Evolutionary conservation across 1,140 invertebrate species (phyloP).

Genomic region (Tribolium madens): DNA sequence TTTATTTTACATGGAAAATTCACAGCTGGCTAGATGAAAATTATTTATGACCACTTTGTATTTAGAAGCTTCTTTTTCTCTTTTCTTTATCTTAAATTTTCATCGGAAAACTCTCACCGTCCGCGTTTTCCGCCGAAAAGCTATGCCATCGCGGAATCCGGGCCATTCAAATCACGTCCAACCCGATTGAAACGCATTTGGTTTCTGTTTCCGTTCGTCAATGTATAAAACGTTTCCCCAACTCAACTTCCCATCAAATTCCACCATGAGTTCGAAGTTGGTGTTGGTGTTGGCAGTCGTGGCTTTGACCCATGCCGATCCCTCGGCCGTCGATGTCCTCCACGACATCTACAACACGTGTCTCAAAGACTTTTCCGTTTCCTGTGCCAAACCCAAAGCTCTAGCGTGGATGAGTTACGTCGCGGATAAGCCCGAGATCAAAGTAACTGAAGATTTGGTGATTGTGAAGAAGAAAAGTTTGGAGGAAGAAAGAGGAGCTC

Average conservation of each 20-base stretch:
- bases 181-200: slow-evolving; percentile 60
- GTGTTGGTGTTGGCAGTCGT: slow-evolving; percentile 47
- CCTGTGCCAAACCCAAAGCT: slow-evolving; percentile 82
- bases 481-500: slow-evolving; percentile 60
- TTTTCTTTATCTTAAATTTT: background rate
- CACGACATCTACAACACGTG: slow-evolving; percentile 75
- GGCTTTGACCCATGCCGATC: slow-evolving; percentile 49
- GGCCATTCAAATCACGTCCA: slow-evolving; percentile 62
- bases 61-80: no score
- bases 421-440: slow-evolving; percentile 75
- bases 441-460: slow-evolving; percentile 78
- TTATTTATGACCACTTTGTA: no score
- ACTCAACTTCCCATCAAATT: slow-evolving; percentile 48
- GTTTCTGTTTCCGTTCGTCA: slow-evolving; percentile 64
- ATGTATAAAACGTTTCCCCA: slow-evolving; percentile 58
- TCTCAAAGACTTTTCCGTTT: slow-evolving; percentile 72
- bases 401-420: slow-evolving; percentile 78
- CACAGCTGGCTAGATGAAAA: no score
- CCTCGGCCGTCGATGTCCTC: slow-evolving; percentile 71
- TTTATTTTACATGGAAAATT: no score
- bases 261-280: slow-evolving; percentile 53
- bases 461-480: slow-evolving; percentile 73
- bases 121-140: background rate
- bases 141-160: slow-evolving; percentile 13
- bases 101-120: slow-evolving; percentile 7